Evolutionary conservation across 1,140 invertebrate genomes (phyloP).

Genomic region (Drosophila pandora): DNA sequence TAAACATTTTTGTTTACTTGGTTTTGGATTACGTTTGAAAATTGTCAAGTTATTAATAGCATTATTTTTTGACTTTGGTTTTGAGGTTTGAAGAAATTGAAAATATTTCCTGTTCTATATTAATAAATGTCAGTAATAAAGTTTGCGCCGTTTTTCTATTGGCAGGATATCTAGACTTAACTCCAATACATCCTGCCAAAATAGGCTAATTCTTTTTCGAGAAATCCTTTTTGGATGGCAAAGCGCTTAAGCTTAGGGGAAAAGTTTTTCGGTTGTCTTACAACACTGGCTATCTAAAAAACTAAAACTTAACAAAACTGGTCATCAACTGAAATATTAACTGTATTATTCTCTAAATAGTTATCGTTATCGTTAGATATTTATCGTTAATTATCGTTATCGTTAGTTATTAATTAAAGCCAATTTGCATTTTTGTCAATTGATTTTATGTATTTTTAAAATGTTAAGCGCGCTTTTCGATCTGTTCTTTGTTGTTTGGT

Average conservation of each 20-base stretch:
- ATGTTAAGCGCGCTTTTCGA: constrained; percentile 41
- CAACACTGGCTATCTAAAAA: constrained; percentile 45
- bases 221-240: constrained; percentile 10
- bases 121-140: constrained; percentile 34
- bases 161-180: constrained; percentile 9
- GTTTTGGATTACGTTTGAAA: constrained; percentile 38
- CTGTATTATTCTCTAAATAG: constrained; percentile 13
- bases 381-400: constrained; percentile 25
- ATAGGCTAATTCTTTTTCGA: not conserved
- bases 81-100: constrained; percentile 28
- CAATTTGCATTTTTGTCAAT: constrained; percentile 53
- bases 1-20: constrained; percentile 3
- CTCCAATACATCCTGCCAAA: constrained; percentile 10
- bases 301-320: constrained; percentile 18
- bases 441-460: constrained; percentile 47
- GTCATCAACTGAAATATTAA: not conserved
- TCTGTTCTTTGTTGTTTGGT: not conserved
- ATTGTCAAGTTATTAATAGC: constrained; percentile 38
- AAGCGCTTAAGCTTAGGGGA: constrained; percentile 40
- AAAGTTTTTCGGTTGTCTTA: constrained; percentile 34
- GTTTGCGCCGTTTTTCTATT: not conserved
- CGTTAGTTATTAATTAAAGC: constrained; percentile 56
- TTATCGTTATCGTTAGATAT: constrained; percentile 23
- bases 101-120: constrained; percentile 39
- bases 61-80: constrained; percentile 11